These are phyloP conservation scores for Troides oblongomaculatus DNA, from an alignment of 2,888 invertebrate species.

Conservation along the genomic window DNA sequence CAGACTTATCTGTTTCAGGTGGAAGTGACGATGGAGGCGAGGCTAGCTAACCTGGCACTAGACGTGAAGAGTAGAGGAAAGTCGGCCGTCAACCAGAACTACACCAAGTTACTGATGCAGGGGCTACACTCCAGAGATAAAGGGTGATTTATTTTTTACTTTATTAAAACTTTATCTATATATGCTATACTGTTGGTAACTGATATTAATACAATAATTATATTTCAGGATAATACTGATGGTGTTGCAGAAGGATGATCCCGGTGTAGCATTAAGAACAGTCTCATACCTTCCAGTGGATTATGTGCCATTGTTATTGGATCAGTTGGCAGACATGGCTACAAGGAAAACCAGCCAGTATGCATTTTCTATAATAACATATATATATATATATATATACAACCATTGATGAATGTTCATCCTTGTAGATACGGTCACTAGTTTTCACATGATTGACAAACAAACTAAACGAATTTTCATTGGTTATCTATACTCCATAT, in stretches of 20 bases:
- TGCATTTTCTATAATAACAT: slow-evolving; percentile 50
- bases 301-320: slow-evolving; percentile 85
- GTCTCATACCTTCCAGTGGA: slow-evolving; percentile 87
- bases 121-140: slow-evolving; percentile 92
- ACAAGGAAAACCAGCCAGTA: slow-evolving; percentile 84
- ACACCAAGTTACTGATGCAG: slow-evolving; percentile 89
- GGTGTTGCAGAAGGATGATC: slow-evolving; percentile 85
- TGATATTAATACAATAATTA: background rate
- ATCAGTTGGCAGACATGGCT: slow-evolving; percentile 85
- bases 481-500: too few species aligned
- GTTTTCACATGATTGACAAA: too few species aligned
- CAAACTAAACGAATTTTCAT: too few species aligned
- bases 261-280: slow-evolving; percentile 85
- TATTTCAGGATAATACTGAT: slow-evolving; percentile 82
- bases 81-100: slow-evolving; percentile 81
- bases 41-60: slow-evolving; percentile 89
- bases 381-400: too few species aligned
- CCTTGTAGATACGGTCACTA: too few species aligned
- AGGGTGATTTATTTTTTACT: slow-evolving; percentile 52
- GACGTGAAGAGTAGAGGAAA: slow-evolving; percentile 70
- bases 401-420: too few species aligned
- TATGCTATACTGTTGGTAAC: background rate
- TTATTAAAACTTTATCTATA: background rate
- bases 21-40: slow-evolving; percentile 90
- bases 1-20: slow-evolving; percentile 45